Percentiles rank a stretch among this genome's conserved stretches.
Conservation (phyloP, 1,140 invertebrate species). For the Cydia amplana region DNA sequence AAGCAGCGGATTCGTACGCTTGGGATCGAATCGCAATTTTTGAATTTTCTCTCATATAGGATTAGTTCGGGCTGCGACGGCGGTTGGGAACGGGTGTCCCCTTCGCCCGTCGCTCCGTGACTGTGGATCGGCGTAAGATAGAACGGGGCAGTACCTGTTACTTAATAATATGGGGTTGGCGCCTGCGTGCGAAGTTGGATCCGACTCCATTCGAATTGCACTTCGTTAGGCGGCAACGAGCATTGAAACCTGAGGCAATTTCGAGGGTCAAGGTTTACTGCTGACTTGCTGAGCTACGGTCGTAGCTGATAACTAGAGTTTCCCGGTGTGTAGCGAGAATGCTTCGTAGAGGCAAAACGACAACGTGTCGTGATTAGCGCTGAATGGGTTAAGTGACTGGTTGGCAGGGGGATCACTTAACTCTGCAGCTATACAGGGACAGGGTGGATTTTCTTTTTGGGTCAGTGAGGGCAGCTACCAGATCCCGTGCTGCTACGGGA, state of each 20-base stretch:
- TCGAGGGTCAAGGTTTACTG: background rate
- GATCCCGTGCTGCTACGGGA: no score
- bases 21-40: background rate
- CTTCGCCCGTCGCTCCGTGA: background rate
- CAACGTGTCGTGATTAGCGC: no score
- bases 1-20: background rate
- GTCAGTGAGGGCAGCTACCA: no score
- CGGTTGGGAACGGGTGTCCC: background rate
- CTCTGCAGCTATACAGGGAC: no score
- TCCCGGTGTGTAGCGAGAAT: no score
- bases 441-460: no score
- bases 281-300: no score
- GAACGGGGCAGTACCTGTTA: slow-evolving; percentile 19
- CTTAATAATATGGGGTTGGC: slow-evolving; percentile 23
- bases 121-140: slow-evolving; percentile 14
- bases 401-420: no score
- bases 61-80: background rate
- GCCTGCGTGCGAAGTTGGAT: slow-evolving; percentile 20
- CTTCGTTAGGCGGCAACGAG: background rate
- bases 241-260: background rate
- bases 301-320: no score
- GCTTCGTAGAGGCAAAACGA: no score
- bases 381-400: no score
- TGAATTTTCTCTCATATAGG: background rate
- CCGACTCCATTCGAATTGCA: background rate